phyloP scores from a whole-genome alignment of 2,888 invertebrate species.

The Xiphydria camelus region DNA sequence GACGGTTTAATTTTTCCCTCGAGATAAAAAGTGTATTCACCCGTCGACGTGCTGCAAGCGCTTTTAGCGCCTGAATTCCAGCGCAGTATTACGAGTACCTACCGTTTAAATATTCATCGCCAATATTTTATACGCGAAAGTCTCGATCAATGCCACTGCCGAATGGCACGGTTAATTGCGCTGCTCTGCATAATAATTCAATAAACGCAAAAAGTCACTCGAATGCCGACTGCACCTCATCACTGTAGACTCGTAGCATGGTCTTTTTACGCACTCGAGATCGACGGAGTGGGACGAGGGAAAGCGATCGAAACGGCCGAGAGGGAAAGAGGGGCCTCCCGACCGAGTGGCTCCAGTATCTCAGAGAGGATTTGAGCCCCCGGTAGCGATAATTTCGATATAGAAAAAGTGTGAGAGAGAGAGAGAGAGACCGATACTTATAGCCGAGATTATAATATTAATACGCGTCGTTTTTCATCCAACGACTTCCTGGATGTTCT shows the following conservation, averaged over 20 bases:
- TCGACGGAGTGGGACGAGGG: constrained; percentile 1
- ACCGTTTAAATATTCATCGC: constrained; percentile 39
- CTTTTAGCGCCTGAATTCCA: too few relatives aligned
- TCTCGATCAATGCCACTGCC: constrained; percentile 25
- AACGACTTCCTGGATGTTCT: too few relatives aligned
- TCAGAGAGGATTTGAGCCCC: constrained; percentile 4
- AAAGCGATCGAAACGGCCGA: background rate
- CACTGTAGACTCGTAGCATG: too few relatives aligned
- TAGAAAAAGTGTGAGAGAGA: constrained; percentile 8
- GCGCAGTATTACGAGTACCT: too few relatives aligned
- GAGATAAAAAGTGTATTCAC: too few relatives aligned
- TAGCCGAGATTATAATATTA: background rate
- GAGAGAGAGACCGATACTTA: constrained; percentile 1
- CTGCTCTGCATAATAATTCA: constrained; percentile 47
- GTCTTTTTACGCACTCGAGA: constrained; percentile 16
- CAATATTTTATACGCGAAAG: constrained; percentile 36
- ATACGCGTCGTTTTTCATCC: too few relatives aligned
- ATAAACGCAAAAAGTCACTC: constrained; percentile 23
- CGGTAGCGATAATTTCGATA: background rate
- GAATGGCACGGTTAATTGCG: constrained; percentile 42
- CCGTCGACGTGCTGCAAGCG: too few relatives aligned
- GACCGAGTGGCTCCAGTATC: background rate
- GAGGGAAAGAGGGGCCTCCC: background rate
- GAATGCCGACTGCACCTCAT: too few relatives aligned
- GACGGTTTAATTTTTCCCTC: too few relatives aligned